phyloP scores from a whole-genome alignment of 2,888 invertebrate genomes.

The Leucoma salicis region DNA sequence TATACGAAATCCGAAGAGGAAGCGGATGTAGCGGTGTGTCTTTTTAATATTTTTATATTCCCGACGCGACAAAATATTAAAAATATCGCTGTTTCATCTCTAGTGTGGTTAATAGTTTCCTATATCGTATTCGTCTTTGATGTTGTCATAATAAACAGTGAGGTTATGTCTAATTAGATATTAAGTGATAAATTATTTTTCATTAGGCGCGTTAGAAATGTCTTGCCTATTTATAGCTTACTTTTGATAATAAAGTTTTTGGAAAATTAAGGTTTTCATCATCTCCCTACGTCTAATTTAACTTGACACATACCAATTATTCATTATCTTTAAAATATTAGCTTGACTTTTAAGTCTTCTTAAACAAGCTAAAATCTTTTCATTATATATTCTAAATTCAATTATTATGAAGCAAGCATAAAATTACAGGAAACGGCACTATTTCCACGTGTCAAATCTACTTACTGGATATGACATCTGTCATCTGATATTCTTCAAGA shows the following conservation, averaged over 20 bases:
- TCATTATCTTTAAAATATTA: too few species aligned
- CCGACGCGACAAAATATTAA: constrained; percentile 60
- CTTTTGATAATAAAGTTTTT: constrained; percentile 1
- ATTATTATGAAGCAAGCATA: constrained; percentile 31
- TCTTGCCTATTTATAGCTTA: constrained; percentile 1
- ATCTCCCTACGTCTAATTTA: too few species aligned
- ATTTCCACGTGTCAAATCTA: constrained; percentile 54
- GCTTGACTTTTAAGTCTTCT: too few species aligned
- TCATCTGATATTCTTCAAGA: constrained; percentile 52
- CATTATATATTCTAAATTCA: too few species aligned
- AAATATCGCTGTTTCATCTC: constrained; percentile 71
- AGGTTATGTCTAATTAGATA: constrained; percentile 31
- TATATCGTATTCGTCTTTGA: constrained; percentile 55
- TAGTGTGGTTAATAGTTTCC: constrained; percentile 52
- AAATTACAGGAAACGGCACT: constrained; percentile 55
- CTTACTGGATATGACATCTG: constrained; percentile 54
- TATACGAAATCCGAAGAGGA: constrained; percentile 59
- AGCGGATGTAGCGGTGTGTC: constrained; percentile 72
- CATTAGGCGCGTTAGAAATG: constrained; percentile 17
- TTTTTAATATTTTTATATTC: constrained; percentile 75
- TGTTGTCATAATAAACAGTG: constrained; percentile 46
- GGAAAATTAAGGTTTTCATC: too few species aligned
- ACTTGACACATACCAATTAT: too few species aligned
- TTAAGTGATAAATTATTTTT: constrained; percentile 31
- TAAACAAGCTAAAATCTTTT: too few species aligned